Conservation (phyloP, 1,140 invertebrate species). For the Drosophila navojoa region DNA sequence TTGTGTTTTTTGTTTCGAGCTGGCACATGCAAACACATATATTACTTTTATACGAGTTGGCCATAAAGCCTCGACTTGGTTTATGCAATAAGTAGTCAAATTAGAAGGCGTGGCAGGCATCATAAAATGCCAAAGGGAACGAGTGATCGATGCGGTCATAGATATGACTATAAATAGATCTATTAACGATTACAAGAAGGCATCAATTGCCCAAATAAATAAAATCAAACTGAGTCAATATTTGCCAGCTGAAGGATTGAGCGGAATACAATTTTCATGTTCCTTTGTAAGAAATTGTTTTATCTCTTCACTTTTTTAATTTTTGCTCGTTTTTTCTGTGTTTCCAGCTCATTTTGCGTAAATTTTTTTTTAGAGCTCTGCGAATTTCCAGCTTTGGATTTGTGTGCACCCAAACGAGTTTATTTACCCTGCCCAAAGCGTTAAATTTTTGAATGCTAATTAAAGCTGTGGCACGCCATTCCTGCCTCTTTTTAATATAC, state of each 20-base stretch:
- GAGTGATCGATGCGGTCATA: conserved; percentile 12
- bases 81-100: conserved; percentile 28
- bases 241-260: conserved; percentile 26
- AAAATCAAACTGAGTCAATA: conserved; percentile 12
- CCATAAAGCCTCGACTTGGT: conserved; percentile 38
- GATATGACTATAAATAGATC: conserved; percentile 16
- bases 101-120: conserved; percentile 23
- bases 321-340: conserved; percentile 22
- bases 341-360: neutral
- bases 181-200: neutral
- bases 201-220: conserved; percentile 8
- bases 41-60: conserved; percentile 22
- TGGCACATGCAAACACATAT: conserved; percentile 3
- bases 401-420: conserved; percentile 29
- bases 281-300: conserved; percentile 10
- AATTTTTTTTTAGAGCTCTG: neutral
- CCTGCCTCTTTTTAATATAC: conserved; percentile 26
- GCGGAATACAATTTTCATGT: conserved; percentile 24
- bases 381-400: conserved; percentile 14
- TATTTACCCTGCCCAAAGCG: conserved; percentile 32
- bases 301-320: conserved; percentile 33
- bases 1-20: conserved; percentile 41
- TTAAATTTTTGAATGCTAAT: conserved; percentile 65
- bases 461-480: conserved; percentile 49
- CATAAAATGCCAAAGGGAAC: conserved; percentile 34